phyloP scores from a whole-genome alignment of 2,888 invertebrate genomes.

The Drosophila buzzatii region DNA sequence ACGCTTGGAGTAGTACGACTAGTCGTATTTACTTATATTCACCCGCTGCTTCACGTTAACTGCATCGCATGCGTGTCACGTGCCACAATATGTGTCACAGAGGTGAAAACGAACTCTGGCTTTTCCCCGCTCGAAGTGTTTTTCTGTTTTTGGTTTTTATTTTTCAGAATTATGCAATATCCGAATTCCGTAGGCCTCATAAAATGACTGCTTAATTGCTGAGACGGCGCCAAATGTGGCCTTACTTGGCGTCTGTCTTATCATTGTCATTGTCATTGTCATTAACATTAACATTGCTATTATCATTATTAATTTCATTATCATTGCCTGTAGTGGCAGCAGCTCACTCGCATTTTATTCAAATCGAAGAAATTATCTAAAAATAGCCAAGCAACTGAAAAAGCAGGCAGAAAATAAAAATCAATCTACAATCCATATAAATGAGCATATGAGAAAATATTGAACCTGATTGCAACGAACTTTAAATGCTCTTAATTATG shows the following conservation, averaged over 20 bases:
- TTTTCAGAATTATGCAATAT: conserved; percentile 69
- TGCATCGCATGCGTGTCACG: conserved; percentile 72
- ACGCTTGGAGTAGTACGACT: conserved; percentile 26
- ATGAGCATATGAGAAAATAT: conserved; percentile 25
- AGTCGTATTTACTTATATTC: conserved; percentile 32
- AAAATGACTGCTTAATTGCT: conserved; percentile 73
- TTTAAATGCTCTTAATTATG: conserved; percentile 22
- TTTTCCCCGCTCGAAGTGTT: conserved; percentile 50
- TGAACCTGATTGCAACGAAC: background rate
- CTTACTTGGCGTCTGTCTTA: conserved; percentile 51
- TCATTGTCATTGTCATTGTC: conserved; percentile 37
- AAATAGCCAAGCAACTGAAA: conserved; percentile 58
- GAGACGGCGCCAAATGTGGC: conserved; percentile 65
- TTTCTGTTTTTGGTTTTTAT: conserved; percentile 3
- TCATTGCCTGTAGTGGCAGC: conserved; percentile 29
- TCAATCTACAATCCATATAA: conserved; percentile 24
- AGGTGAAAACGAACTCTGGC: conserved; percentile 52
- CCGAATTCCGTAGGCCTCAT: conserved; percentile 66
- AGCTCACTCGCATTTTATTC: conserved; percentile 65
- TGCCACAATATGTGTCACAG: conserved; percentile 41
- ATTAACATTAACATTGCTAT: conserved; percentile 21
- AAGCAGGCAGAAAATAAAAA: conserved; percentile 33
- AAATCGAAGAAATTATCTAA: conserved; percentile 76
- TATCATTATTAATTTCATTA: conserved; percentile 43
- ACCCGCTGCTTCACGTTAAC: background rate